Base-by-base conservation (phyloP, 2,888 invertebrate genomes). In the Hydrotaea cyrtoneurina region DNA sequence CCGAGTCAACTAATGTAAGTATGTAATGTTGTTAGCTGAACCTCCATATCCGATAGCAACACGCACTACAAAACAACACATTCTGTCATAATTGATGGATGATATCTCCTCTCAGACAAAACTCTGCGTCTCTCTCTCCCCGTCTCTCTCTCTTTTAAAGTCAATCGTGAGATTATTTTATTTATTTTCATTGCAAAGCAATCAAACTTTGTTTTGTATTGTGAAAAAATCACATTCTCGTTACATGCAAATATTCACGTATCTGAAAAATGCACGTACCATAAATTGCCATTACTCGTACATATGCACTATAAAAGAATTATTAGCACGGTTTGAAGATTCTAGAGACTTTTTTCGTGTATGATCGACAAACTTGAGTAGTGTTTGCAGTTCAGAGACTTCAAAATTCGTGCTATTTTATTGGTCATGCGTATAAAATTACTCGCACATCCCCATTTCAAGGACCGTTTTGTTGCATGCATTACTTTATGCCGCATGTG, bases 191-290 rank as follows among this genome's bases (percentile, higher is more conserved):
- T 21, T 55, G 19, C 7, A 59, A 4, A 15, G 59, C 26, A 59
- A 10, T 59, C 59, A 26, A 10, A 59, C 13, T 26, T 23, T 26
- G 7, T 15, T 59, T 59, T 21, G 5, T 21, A 55, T 21, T 21
- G 10, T 0, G 21, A 2, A 55, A 10, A 21, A 39, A 21, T 55
- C 39, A 11, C 55, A 21, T 59, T 59, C 23, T 26, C 15, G 26
- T 21, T 23, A 23, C 59, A 59, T 59, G 59, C 26, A 59, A 59
- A 23, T 59, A 59, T 26, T 59, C 26, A 59, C 59, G 59, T 59
- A 23, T 59, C 59, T 15, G 26, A 26, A 15, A 26, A 59, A 59
- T 15, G 15, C 15, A 59, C 8, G 11, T 7, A 11, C 59, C 7
- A 59, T 23, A 26, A 59, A 1, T 15, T 59, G 2, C 26, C 26